These are phyloP conservation scores for Drosophila falleni DNA, from an alignment of 2,888 invertebrate species.

Conservation along the genomic window DNA sequence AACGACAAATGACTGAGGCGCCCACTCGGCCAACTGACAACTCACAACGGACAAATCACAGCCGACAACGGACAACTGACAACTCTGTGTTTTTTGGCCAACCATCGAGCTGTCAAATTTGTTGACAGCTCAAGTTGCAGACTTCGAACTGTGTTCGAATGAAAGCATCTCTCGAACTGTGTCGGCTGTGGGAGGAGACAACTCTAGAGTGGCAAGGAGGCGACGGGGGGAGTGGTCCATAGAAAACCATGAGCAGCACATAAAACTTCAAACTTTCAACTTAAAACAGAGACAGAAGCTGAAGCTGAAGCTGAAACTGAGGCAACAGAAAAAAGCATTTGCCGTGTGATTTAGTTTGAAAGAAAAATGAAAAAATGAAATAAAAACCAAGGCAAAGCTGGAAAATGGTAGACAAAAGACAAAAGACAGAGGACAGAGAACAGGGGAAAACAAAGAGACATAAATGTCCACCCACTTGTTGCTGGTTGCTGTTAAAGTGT, in stretches of 20 bases:
- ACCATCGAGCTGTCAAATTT: conserved; percentile 72
- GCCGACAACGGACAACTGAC: not conserved
- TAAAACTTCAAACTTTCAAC: conserved; percentile 55
- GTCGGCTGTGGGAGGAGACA: conserved; percentile 38
- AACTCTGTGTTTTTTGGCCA: conserved; percentile 26
- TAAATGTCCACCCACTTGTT: conserved; percentile 81
- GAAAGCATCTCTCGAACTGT: conserved; percentile 60
- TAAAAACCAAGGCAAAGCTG: conserved; percentile 47
- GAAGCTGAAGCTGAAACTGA: conserved; percentile 26
- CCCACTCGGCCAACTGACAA: conserved; percentile 38
- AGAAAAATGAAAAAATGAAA: conserved; percentile 54
- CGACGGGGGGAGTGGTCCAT: conserved; percentile 41
- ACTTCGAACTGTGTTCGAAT: conserved; percentile 22
- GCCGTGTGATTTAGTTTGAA: conserved; percentile 46
- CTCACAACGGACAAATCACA: no score
- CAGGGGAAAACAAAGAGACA: conserved; percentile 73
- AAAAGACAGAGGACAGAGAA: conserved; percentile 4
- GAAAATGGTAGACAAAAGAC: conserved; percentile 35
- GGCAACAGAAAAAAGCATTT: conserved; percentile 14
- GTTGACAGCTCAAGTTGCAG: conserved; percentile 67
- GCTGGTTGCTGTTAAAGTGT: conserved; percentile 73
- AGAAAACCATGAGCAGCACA: conserved; percentile 57
- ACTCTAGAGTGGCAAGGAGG: not conserved
- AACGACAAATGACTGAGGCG: conserved; percentile 60
- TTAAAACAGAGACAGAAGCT: conserved; percentile 37